Evolutionary conservation across 23 tunicate species (phyloP).

Genomic region (Trididemnum miniatum): DNA sequence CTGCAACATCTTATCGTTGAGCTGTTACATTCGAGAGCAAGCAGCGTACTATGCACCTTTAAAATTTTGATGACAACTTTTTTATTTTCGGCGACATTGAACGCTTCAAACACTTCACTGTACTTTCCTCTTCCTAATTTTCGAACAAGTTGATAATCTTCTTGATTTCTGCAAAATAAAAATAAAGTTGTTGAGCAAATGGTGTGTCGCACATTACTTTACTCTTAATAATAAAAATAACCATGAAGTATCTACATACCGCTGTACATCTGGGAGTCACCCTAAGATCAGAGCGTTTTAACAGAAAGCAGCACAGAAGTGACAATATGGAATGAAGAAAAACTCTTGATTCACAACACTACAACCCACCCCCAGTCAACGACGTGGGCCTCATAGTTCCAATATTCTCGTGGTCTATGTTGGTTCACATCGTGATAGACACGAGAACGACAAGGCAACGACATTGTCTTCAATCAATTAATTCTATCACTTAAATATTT

Average conservation of each 20-base stretch:
- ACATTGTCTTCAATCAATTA: slow-evolving; percentile 42
- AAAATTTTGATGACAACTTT: slow-evolving; percentile 93
- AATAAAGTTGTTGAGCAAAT: no score
- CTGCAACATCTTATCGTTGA: no score
- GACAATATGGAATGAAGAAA: no score
- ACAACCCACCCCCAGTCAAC: slow-evolving; percentile 95
- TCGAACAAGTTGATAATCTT: slow-evolving; percentile 90
- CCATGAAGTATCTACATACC: no score
- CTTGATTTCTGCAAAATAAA: slow-evolving; percentile 85
- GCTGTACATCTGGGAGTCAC: no score
- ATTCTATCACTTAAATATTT: neutral
- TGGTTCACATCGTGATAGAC: slow-evolving; percentile 91
- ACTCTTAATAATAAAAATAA: no score
- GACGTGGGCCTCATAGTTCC: slow-evolving; percentile 97
- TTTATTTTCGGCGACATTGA: slow-evolving; percentile 85
- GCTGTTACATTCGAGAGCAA: neutral
- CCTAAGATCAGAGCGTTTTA: neutral
- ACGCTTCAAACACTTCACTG: slow-evolving; percentile 98
- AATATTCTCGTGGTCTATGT: slow-evolving; percentile 92
- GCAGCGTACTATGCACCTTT: slow-evolving; percentile 46
- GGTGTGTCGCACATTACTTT: no score
- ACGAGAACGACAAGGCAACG: slow-evolving; percentile 83
- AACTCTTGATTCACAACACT: no score
- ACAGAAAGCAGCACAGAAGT: neutral
- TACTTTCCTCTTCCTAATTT: slow-evolving; percentile 96